Evolutionary conservation across 2,113 vertebrate species (phyloP).

Genomic region (Gnathonemus longibarbis): DNA sequence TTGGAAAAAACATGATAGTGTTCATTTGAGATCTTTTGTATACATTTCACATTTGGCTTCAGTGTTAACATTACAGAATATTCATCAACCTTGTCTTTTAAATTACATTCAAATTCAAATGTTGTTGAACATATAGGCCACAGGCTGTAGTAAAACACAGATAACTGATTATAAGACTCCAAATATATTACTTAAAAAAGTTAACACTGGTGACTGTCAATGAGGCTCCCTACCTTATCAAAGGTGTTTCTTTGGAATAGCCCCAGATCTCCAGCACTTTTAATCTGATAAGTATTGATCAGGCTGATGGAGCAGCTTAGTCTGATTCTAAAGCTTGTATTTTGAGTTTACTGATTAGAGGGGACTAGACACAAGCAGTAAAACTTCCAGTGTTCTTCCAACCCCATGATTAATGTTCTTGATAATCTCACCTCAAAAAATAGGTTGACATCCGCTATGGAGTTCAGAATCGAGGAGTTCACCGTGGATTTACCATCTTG

Average conservation of each 20-base stretch:
- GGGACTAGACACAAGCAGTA: neutral
- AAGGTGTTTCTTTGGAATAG: neutral
- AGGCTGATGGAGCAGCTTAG: neutral
- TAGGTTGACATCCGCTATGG: constrained; percentile 73
- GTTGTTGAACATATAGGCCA: neutral
- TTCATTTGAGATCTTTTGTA: neutral
- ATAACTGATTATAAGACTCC: neutral
- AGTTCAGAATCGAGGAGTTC: constrained; percentile 74
- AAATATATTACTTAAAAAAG: neutral
- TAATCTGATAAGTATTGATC: neutral
- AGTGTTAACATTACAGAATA: neutral
- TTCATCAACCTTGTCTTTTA: neutral
- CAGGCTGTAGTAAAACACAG: neutral
- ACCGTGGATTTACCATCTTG: constrained; percentile 60
- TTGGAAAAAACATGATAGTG: neutral
- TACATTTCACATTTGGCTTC: neutral
- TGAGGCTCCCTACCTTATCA: neutral
- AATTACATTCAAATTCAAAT: neutral
- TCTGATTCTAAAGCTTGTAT: neutral
- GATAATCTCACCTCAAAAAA: constrained; percentile 74
- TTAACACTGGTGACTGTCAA: neutral
- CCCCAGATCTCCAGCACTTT: neutral
- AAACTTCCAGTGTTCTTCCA: neutral
- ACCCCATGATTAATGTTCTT: neutral
- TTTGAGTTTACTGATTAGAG: neutral